These are phyloP conservation scores for Sebastes diaconus DNA, from an alignment of 2,797 vertebrate species.

Conservation along the genomic window DNA sequence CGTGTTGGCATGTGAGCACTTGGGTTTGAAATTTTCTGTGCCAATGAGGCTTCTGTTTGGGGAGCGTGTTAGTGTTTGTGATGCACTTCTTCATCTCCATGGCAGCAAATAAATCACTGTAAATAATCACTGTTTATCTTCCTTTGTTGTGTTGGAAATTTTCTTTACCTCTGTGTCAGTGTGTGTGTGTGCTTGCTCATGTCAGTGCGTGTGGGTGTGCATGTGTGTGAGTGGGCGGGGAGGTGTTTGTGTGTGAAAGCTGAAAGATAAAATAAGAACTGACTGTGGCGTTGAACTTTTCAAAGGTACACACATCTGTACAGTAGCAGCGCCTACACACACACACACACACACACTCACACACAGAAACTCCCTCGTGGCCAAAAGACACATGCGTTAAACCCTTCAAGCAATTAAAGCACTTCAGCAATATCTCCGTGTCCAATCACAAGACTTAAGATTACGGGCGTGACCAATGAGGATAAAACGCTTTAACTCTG, in stretches of 20 bases:
- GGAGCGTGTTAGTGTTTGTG: background rate
- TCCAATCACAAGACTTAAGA: conserved; percentile 75
- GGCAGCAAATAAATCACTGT: conserved; percentile 27
- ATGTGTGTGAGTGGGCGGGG: background rate
- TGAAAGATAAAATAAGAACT: conserved; percentile 22
- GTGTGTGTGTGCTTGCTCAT: conserved; percentile 7
- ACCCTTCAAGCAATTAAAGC: conserved; percentile 73
- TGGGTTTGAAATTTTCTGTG: background rate
- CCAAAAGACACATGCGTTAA: conserved; percentile 47
- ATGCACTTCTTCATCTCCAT: conserved; percentile 22
- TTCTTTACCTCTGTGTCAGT: background rate
- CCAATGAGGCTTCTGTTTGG: background rate
- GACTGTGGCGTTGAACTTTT: conserved; percentile 51
- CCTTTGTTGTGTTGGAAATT: background rate
- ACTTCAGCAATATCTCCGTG: conserved; percentile 71
- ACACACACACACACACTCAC: background rate
- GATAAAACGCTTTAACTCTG: conserved; percentile 70
- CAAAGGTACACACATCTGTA: conserved; percentile 33
- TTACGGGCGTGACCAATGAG: conserved; percentile 71
- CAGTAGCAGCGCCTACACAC: background rate
- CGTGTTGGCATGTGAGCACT: conserved; percentile 2
- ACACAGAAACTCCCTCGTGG: conserved; percentile 29
- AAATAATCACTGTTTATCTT: conserved; percentile 37
- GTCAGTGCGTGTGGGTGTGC: background rate
- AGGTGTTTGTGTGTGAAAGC: conserved; percentile 13